phyloP scores from a whole-genome alignment of 1,140 invertebrate genomes.

The Uloborus diversus region DNA sequence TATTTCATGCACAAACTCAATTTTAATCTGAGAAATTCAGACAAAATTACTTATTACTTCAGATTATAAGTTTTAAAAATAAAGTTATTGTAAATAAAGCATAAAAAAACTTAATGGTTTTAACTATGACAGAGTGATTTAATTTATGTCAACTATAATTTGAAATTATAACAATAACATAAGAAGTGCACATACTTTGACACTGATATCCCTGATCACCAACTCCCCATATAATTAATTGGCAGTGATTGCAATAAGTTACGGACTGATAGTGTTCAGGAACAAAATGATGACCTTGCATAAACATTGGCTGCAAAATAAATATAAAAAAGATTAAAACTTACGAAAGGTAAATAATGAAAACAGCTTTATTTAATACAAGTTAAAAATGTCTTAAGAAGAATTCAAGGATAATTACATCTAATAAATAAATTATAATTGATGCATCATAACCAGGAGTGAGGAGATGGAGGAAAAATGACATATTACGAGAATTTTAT shows the following conservation, averaged over 20 bases:
- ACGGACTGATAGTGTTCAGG: conserved; percentile 88
- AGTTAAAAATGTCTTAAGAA: background rate
- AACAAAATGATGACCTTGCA: conserved; percentile 89
- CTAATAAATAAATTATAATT: background rate
- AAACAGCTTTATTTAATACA: too few relatives aligned
- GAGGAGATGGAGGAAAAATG: background rate
- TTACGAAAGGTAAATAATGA: too few relatives aligned
- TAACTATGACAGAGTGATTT: too few relatives aligned
- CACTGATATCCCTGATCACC: conserved; percentile 94
- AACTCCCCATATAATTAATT: conserved; percentile 90
- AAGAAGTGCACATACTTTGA: conserved; percentile 79
- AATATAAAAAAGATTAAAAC: too few relatives aligned
- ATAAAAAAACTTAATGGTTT: too few relatives aligned
- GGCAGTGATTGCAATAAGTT: conserved; percentile 92
- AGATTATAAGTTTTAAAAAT: too few relatives aligned
- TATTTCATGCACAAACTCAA: too few relatives aligned
- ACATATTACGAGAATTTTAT: background rate
- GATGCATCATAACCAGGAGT: background rate
- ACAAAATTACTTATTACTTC: too few relatives aligned
- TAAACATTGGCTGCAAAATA: conserved; percentile 57
- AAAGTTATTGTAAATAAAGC: too few relatives aligned
- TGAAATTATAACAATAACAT: too few relatives aligned
- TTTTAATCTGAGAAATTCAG: too few relatives aligned
- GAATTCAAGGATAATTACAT: background rate
- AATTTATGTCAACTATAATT: too few relatives aligned